phyloP scores from a whole-genome alignment of 2,113 vertebrate genomes.

The Hemiprocne comata region DNA sequence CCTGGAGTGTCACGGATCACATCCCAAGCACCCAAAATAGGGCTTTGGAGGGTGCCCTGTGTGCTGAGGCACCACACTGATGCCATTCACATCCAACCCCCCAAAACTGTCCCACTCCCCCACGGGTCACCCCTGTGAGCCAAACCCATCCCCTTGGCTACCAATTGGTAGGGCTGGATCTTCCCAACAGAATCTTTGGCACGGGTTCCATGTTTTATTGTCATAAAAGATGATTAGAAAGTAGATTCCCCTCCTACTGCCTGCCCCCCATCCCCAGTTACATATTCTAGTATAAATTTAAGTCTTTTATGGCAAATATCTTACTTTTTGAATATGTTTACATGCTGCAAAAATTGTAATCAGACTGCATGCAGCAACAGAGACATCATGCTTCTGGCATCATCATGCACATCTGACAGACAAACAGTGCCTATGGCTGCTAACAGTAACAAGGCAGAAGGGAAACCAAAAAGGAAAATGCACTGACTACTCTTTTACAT shows the following conservation, averaged over 20 bases:
- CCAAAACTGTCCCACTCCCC: accelerated
- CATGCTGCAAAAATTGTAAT: not conserved
- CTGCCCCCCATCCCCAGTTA: not conserved
- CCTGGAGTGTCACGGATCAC: not conserved
- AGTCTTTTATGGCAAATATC: constrained; percentile 49
- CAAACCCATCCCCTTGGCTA: not conserved
- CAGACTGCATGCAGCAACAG: constrained; percentile 14
- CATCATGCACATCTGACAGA: constrained; percentile 3
- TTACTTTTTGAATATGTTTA: constrained; percentile 37
- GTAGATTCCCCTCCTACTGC: not conserved
- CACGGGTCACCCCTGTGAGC: accelerated
- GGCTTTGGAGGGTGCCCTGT: accelerated
- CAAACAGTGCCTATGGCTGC: not conserved
- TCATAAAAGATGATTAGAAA: constrained; percentile 40
- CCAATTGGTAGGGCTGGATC: not conserved
- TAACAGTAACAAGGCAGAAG: constrained; percentile 9
- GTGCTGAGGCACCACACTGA: accelerated
- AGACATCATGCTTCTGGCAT: constrained; percentile 19
- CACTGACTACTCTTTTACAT: constrained; percentile 11
- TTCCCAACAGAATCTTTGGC: constrained; percentile 49
- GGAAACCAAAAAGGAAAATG: not conserved
- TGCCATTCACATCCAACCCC: accelerated
- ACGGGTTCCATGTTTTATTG: constrained; percentile 35
- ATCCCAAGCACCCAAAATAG: not conserved
- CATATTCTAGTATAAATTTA: not conserved